phyloP scores from a whole-genome alignment of 2,113 vertebrate genomes.

The Megaceryle maxima region DNA sequence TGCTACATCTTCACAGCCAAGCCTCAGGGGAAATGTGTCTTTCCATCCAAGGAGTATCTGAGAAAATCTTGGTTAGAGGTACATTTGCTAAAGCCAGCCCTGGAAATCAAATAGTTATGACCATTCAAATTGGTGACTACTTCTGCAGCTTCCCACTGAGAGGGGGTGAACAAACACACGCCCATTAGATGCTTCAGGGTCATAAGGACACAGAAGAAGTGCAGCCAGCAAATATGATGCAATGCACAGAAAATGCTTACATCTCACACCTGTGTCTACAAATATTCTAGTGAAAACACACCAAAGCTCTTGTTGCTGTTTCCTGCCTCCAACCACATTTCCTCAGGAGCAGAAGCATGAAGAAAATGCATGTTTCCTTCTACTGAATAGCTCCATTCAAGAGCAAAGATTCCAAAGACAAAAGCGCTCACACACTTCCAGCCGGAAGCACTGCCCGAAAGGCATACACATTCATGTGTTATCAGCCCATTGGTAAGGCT shows the following conservation, averaged over 20 bases:
- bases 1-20: not conserved
- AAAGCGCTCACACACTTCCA: not conserved
- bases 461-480: not conserved
- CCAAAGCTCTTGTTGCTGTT: not conserved
- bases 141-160: not conserved
- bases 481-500: not conserved
- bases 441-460: not conserved
- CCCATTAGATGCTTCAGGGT: not conserved
- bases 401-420: not conserved
- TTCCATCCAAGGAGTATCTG: not conserved
- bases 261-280: not conserved
- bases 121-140: not conserved
- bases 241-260: not conserved
- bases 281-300: not conserved
- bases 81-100: not conserved
- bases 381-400: fast-evolving
- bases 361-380: not conserved
- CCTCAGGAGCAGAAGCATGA: not conserved
- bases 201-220: not conserved
- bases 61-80: not conserved
- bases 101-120: not conserved
- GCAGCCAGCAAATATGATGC: not conserved
- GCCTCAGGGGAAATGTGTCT: not conserved
- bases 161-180: not conserved
- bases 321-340: not conserved